Base-by-base conservation (phyloP, 2,888 invertebrate genomes). In the Thereva unica region DNA sequence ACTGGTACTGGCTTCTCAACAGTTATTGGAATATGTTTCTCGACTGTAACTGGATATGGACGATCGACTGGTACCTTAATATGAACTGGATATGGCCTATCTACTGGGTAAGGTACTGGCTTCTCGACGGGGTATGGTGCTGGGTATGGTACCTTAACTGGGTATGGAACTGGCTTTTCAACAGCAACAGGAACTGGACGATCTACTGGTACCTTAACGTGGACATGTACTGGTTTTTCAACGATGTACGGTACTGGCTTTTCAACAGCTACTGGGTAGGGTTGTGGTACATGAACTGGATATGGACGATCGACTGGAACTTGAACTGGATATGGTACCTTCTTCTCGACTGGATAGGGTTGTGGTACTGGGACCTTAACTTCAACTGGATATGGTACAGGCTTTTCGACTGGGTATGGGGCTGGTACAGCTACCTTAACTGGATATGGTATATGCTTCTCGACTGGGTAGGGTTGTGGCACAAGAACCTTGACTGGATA, bases 71-170 rank as follows among this genome's bases (percentile, higher is more conserved):
- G 84, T 74, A 90, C 90, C 75, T 89, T 88, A 12, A 91, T 91
- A 55, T 89, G 89, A 87, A 89, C 86, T 78, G 89, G 86, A 38
- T 89, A 86, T 73, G 85, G 84, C 72, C 85, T 87, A 72, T 85
- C 85, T 10, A 89, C 89, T 72, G 9, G 89, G 47, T 85, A 85
- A 71, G 85, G 85, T 68, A 88, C 81, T 70, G 86, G 84, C 74
- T 90, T 90, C 75, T 89, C 88, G 23, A 91, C 91, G 54, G 89
- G 89, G 87, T 89, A 86, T 78, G 89, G 87, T 34, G 85, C 85
- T 71, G 85, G 85, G 68, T 88, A 81, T 70, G 86, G 84, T 74
- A 90, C 90, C 75, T 89, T 88, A 23, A 91, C 91, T 55, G 89
- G 89, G 87, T 89, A 86, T 78, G 89, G 87, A 34, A 89, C 86